Conservation (phyloP, 2,113 vertebrate genomes). For the Electrona antarctica region DNA sequence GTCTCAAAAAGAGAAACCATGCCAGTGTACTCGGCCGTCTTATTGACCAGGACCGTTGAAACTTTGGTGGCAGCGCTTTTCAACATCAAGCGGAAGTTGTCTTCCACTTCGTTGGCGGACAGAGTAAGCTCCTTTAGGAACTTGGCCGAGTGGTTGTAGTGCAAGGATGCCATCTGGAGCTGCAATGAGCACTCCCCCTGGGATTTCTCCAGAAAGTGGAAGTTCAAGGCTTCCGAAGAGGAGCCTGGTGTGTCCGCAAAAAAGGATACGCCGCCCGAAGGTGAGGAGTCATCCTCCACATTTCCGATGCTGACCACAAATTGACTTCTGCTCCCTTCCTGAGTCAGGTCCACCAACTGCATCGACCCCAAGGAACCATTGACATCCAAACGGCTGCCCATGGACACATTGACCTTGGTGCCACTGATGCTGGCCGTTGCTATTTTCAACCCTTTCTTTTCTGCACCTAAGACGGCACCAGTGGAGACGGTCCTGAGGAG, state of each 20-base stretch:
- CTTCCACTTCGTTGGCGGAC: slow-evolving; percentile 94
- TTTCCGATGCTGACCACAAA: slow-evolving; percentile 96
- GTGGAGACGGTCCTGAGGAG: slow-evolving; percentile 89
- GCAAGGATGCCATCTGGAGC: slow-evolving; percentile 94
- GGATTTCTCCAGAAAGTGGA: slow-evolving; percentile 84
- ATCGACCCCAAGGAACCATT: slow-evolving; percentile 93
- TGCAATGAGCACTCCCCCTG: slow-evolving; percentile 89
- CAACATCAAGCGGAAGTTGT: slow-evolving; percentile 92
- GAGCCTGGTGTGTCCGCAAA: slow-evolving; percentile 64
- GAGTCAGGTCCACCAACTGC: slow-evolving; percentile 91
- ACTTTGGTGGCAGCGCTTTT: slow-evolving; percentile 93
- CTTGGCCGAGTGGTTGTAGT: slow-evolving; percentile 96
- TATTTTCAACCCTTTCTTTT: slow-evolving; percentile 93
- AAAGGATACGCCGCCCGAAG: slow-evolving; percentile 66
- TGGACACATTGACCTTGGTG: slow-evolving; percentile 93
- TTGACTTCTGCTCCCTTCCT: slow-evolving; percentile 87
- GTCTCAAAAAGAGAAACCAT: slow-evolving; percentile 96
- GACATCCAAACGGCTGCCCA: slow-evolving; percentile 87
- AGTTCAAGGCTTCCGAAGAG: slow-evolving; percentile 89
- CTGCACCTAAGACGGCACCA: slow-evolving; percentile 79
- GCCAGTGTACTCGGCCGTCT: slow-evolving; percentile 95
- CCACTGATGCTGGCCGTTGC: slow-evolving; percentile 93
- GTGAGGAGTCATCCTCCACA: slow-evolving; percentile 63
- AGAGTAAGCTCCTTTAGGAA: slow-evolving; percentile 92
- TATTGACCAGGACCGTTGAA: slow-evolving; percentile 91